Evolutionary conservation across 2,888 invertebrate genomes (phyloP).

Genomic region (Leucophora obtusa): DNA sequence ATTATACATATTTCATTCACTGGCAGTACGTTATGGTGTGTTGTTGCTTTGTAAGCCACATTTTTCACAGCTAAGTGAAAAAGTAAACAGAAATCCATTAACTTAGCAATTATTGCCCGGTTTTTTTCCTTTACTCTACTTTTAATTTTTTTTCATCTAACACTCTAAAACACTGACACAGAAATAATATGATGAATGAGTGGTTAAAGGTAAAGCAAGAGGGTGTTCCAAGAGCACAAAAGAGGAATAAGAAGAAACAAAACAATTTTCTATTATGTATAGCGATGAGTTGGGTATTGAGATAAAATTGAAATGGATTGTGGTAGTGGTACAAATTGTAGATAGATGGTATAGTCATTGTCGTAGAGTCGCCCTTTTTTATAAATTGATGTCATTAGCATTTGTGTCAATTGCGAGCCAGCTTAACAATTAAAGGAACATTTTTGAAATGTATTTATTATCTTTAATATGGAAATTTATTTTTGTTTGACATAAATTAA

Average conservation of each 20-base stretch:
- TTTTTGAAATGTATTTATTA: constrained; percentile 4
- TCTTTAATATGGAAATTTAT: constrained; percentile 40
- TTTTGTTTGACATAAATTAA: constrained; percentile 34
- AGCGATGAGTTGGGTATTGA: background rate
- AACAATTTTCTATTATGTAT: background rate
- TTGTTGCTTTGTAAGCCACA: constrained; percentile 37
- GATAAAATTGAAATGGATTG: constrained; percentile 12
- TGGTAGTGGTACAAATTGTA: background rate
- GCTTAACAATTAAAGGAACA: constrained; percentile 4
- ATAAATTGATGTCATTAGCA: constrained; percentile 72
- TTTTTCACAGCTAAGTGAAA: constrained; percentile 72
- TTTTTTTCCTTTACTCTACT: constrained; percentile 30
- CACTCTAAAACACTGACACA: constrained; percentile 45
- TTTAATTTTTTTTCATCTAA: constrained; percentile 29
- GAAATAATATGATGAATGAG: constrained; percentile 29
- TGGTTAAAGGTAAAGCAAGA: constrained; percentile 3
- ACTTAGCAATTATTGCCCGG: constrained; percentile 73
- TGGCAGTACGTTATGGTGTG: background rate
- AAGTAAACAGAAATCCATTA: constrained; percentile 77
- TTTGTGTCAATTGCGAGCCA: constrained; percentile 66
- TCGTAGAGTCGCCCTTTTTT: constrained; percentile 65
- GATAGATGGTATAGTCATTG: background rate
- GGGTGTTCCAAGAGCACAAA: background rate
- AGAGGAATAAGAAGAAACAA: background rate
- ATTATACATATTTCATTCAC: constrained; percentile 34